These are phyloP conservation scores for Eurystomus glaucurus DNA, from an alignment of 2,797 vertebrate genomes.

Conservation along the genomic window DNA sequence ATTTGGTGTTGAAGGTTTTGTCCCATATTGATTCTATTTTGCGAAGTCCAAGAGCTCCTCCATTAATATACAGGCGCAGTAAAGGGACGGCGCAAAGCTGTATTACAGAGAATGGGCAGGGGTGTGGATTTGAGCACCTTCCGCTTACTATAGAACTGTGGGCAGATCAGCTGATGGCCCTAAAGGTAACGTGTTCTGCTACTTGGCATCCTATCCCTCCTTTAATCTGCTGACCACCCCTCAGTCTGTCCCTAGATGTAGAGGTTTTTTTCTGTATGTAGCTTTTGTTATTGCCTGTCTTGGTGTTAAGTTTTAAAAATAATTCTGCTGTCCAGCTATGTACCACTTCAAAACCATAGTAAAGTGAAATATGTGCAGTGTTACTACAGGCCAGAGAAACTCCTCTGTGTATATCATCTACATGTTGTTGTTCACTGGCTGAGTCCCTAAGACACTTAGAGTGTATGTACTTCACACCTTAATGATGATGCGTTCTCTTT, in stretches of 20 bases:
- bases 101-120: conserved; percentile 17
- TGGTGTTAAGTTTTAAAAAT: neutral
- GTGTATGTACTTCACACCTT: neutral
- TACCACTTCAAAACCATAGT: neutral
- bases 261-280: neutral
- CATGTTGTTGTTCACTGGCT: neutral
- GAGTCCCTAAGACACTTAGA: neutral
- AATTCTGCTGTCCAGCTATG: neutral
- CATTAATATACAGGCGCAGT: conserved; percentile 76
- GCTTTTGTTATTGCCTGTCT: neutral
- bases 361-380: neutral
- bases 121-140: conserved; percentile 83
- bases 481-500: neutral
- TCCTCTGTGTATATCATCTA: neutral
- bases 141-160: conserved; percentile 86
- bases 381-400: neutral
- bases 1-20: conserved; percentile 83
- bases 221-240: neutral
- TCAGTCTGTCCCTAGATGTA: rapidly evolving
- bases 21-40: conserved; percentile 82
- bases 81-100: conserved; percentile 55
- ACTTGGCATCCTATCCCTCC: neutral
- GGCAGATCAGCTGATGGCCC: conserved; percentile 87
- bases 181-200: conserved; percentile 82
- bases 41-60: conserved; percentile 81